phyloP scores from a whole-genome alignment of 2,113 vertebrate genomes.

The Phyllostomus hastatus region DNA sequence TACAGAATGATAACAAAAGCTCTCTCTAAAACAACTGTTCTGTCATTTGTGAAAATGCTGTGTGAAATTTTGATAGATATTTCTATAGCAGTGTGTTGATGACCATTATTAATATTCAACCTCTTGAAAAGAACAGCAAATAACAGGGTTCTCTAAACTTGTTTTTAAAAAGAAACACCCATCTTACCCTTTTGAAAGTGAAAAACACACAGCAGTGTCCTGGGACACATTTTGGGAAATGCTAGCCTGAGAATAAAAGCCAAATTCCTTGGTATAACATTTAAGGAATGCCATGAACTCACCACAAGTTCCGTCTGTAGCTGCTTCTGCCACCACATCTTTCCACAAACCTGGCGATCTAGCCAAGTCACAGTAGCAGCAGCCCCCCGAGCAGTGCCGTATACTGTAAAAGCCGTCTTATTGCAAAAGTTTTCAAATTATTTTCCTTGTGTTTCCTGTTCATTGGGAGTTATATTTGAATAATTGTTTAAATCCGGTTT shows the following conservation, averaged over 20 bases:
- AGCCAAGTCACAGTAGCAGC: background rate
- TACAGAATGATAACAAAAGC: background rate
- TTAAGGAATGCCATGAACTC: background rate
- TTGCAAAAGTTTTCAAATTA: background rate
- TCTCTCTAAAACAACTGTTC: background rate
- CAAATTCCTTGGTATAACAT: background rate
- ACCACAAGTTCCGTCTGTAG: background rate
- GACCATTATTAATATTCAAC: background rate
- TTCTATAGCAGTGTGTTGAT: background rate
- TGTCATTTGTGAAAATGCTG: background rate
- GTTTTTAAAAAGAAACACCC: background rate
- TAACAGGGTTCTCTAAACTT: background rate
- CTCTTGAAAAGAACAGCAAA: background rate
- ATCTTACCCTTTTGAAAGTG: background rate
- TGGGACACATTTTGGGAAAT: background rate
- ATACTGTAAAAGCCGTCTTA: background rate
- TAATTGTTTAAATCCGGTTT: background rate
- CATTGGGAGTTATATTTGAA: background rate
- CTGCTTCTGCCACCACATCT: background rate
- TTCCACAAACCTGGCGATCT: background rate
- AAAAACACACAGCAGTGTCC: background rate
- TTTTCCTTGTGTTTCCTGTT: background rate
- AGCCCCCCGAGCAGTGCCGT: background rate
- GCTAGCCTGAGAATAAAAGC: background rate
- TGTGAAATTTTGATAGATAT: background rate